phyloP scores from a whole-genome alignment of 2,888 invertebrate species.

The Meteorus colon region DNA sequence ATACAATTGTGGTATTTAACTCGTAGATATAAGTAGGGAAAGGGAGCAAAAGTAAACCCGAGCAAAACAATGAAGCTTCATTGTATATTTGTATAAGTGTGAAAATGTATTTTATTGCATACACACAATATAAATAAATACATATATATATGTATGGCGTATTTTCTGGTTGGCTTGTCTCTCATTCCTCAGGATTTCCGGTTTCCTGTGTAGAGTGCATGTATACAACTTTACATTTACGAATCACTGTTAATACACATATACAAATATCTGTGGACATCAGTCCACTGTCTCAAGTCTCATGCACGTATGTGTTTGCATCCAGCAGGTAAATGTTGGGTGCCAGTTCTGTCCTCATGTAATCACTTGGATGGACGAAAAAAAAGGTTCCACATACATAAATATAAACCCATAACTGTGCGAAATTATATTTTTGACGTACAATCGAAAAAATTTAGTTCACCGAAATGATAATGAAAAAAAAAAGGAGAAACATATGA shows the following conservation, averaged over 20 bases:
- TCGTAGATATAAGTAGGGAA: neutral
- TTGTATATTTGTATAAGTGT: neutral
- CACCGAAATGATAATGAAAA: neutral
- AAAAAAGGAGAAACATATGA: neutral
- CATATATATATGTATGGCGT: neutral
- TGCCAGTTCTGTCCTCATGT: neutral
- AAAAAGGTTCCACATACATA: neutral
- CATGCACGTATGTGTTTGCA: conserved; percentile 15
- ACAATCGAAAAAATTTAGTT: neutral
- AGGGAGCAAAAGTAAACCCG: neutral
- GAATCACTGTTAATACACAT: neutral
- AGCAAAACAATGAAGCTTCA: neutral
- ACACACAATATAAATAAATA: conserved; percentile 2
- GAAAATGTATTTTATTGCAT: neutral
- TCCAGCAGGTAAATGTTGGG: neutral
- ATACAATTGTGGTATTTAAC: neutral
- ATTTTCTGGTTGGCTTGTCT: conserved; percentile 62
- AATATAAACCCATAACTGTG: neutral
- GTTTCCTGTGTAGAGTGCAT: conserved; percentile 63
- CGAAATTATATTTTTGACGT: neutral
- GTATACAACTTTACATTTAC: conserved; percentile 45
- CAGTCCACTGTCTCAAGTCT: conserved; percentile 3
- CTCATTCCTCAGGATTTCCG: conserved; percentile 67
- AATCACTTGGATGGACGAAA: neutral
- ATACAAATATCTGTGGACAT: conserved; percentile 6